phyloP scores from a whole-genome alignment of 2,797 vertebrate genomes.

The Amblyraja radiata region DNA sequence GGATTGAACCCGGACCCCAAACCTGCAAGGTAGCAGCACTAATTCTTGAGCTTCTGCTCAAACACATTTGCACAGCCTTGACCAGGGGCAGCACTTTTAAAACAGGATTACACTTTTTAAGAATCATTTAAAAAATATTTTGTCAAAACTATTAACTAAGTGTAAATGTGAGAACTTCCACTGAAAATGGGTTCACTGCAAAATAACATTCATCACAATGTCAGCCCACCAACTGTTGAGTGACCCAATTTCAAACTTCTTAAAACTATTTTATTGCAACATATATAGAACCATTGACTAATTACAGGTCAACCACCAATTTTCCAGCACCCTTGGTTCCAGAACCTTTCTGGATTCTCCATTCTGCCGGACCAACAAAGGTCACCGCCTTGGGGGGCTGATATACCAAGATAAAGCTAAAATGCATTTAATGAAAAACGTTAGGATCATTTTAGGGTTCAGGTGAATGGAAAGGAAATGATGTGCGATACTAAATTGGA shows the following conservation, averaged over 20 bases:
- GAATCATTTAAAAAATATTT: neutral
- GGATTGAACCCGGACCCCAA: neutral
- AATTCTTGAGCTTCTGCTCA: too few species aligned
- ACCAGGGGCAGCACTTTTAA: neutral
- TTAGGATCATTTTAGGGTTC: neutral
- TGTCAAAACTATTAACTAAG: neutral
- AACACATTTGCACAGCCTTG: too few species aligned
- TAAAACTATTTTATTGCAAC: too few species aligned
- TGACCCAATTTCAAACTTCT: too few species aligned
- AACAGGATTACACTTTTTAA: neutral
- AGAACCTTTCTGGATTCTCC: too few species aligned
- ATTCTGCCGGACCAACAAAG: too few species aligned
- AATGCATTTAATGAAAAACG: neutral
- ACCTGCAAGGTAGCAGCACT: neutral
- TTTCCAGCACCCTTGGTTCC: too few species aligned
- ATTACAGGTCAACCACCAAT: too few species aligned
- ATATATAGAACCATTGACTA: too few species aligned
- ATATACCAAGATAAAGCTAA: neutral
- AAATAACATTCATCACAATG: neutral
- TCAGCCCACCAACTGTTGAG: too few species aligned
- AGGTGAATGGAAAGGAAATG: too few species aligned
- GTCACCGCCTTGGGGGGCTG: too few species aligned
- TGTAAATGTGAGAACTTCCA: neutral
- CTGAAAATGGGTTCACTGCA: neutral
- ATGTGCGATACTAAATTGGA: neutral